Percentiles rank a stretch among this genome's conserved stretches.
These are phyloP conservation scores for Dendropsophus ebraccatus DNA, from an alignment of 2,113 vertebrate species.

Conservation along the genomic window DNA sequence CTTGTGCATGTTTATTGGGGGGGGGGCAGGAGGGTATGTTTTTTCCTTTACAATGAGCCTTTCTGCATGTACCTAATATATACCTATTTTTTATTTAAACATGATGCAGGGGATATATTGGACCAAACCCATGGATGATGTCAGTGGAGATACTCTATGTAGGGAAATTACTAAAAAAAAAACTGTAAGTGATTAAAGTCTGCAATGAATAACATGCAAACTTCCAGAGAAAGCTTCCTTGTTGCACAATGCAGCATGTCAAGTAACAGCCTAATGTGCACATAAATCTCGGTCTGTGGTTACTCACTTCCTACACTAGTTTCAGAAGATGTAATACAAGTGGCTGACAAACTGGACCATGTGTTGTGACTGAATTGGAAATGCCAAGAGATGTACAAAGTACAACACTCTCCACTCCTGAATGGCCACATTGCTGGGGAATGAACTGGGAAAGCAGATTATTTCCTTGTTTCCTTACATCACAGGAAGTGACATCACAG, in stretches of 20 bases:
- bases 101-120: not conserved
- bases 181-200: not conserved
- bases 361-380: conserved; percentile 11
- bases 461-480: conserved; percentile 58
- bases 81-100: not conserved
- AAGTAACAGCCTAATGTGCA: not conserved
- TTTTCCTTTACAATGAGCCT: too few relatives aligned
- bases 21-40: too few relatives aligned
- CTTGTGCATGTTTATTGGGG: too few relatives aligned
- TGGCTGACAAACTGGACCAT: not conserved
- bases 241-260: conserved; percentile 10
- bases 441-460: conserved; percentile 24
- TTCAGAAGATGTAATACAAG: not conserved
- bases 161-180: not conserved
- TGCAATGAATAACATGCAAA: not conserved
- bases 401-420: not conserved
- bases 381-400: conserved; percentile 22
- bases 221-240: conserved; percentile 5
- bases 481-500: conserved; percentile 41
- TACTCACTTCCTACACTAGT: conserved; percentile 13
- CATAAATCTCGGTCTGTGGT: not conserved
- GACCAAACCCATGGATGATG: not conserved
- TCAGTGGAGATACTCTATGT: not conserved
- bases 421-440: conserved; percentile 6
- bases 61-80: too few relatives aligned